These are phyloP conservation scores for Platycheirus albimanus DNA, from an alignment of 2,888 invertebrate genomes.

Conservation along the genomic window DNA sequence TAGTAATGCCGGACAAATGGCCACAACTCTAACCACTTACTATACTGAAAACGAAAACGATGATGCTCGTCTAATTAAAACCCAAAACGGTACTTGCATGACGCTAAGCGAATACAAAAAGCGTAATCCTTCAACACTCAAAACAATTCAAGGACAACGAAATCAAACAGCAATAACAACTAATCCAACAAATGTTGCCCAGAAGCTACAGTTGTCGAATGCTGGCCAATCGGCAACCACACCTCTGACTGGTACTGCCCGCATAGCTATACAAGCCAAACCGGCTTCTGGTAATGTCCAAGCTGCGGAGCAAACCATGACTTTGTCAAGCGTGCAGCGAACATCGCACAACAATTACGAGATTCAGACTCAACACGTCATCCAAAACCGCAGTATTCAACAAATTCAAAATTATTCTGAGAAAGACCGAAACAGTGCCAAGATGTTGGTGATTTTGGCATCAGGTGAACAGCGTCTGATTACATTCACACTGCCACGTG, in stretches of 20 bases:
- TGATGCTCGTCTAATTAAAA: conserved; percentile 78
- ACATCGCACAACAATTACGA: conserved; percentile 82
- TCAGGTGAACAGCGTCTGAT: conserved; percentile 92
- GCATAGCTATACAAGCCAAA: conserved; percentile 76
- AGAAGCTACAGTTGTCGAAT: conserved; percentile 75
- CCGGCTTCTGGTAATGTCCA: conserved; percentile 23
- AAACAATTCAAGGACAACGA: conserved; percentile 62
- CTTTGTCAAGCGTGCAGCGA: conserved; percentile 79
- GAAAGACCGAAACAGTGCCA: conserved; percentile 85
- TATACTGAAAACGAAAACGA: conserved; percentile 78
- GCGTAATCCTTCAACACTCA: conserved; percentile 74
- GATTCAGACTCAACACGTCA: conserved; percentile 83
- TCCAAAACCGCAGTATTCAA: conserved; percentile 79
- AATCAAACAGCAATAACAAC: conserved; percentile 13
- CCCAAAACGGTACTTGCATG: conserved; percentile 80
- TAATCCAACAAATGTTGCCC: conserved; percentile 32
- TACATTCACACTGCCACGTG: conserved; percentile 91
- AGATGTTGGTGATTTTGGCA: conserved; percentile 90
- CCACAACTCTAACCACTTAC: conserved; percentile 79
- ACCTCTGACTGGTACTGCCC: conserved; percentile 72
- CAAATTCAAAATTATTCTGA: conserved; percentile 79
- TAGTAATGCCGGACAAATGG: conserved; percentile 77
- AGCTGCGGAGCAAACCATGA: conserved; percentile 32
- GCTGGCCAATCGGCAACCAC: conserved; percentile 65
- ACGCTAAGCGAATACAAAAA: conserved; percentile 80